Conservation (phyloP, 37 sponge, comb jelly and placozoan genomes). For the Amphimedon queenslandica region DNA sequence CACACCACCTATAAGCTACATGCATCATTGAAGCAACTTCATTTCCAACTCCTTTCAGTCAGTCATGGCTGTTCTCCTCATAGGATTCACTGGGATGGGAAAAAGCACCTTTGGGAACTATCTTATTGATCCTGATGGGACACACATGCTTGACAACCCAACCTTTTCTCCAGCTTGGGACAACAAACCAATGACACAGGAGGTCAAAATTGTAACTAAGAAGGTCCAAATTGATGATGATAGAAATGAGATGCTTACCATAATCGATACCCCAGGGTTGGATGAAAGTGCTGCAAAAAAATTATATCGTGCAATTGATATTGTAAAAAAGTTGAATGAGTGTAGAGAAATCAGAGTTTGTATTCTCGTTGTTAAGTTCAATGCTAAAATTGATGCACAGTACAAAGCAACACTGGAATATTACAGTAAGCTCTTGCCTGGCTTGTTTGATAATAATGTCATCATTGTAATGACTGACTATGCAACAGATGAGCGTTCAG, state of each 20-base stretch:
- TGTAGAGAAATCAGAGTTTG: slow-evolving; percentile 1
- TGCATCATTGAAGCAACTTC: too few species aligned
- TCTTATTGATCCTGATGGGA: slow-evolving; percentile 23
- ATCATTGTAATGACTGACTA: slow-evolving; percentile 33
- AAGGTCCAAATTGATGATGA: neutral
- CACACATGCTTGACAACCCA: slow-evolving; percentile 12
- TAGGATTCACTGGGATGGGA: slow-evolving; percentile 47
- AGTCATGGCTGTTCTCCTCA: slow-evolving; percentile 30
- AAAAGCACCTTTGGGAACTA: slow-evolving; percentile 49
- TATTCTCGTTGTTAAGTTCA: slow-evolving; percentile 21
- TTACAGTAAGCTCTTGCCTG: slow-evolving; percentile 28
- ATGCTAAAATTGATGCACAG: slow-evolving; percentile 35
- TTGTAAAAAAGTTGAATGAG: slow-evolving; percentile 5
- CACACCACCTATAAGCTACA: too few species aligned
- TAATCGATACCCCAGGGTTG: slow-evolving; percentile 49
- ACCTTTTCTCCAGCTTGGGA: slow-evolving; percentile 16
- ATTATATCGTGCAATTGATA: slow-evolving; percentile 16
- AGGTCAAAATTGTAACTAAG: neutral
- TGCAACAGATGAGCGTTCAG: slow-evolving; percentile 12
- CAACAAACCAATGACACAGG: slow-evolving; percentile 30
- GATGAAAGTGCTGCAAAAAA: slow-evolving; percentile 24
- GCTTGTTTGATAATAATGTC: slow-evolving; percentile 29
- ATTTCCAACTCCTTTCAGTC: too few species aligned
- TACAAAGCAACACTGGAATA: slow-evolving; percentile 32
- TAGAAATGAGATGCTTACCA: neutral